Evolutionary conservation across 2,797 vertebrate genomes (phyloP).

Genomic region (Notolepis coatsorum): DNA sequence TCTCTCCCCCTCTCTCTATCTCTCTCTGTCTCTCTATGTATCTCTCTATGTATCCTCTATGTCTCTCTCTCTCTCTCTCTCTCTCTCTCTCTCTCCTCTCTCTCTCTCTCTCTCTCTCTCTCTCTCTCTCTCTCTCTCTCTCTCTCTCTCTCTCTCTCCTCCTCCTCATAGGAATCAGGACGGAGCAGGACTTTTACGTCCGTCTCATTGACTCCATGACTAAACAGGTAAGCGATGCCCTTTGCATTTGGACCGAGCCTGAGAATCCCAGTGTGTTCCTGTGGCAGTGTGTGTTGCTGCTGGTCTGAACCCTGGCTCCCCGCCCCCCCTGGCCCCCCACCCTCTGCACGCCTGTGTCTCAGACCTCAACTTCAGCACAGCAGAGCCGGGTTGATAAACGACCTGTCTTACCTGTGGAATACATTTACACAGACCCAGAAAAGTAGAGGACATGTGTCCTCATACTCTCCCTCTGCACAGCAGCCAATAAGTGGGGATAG

Average conservation of each 20-base stretch:
- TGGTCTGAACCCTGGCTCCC: conserved; percentile 34
- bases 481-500: conserved; percentile 45
- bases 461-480: conserved; percentile 59
- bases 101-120: conserved; percentile 1
- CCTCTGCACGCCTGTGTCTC: conserved; percentile 68
- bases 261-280: conserved; percentile 8
- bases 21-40: conserved; percentile 12
- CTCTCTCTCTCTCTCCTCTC: conserved; percentile 14
- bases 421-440: conserved; percentile 80
- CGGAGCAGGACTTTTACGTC: conserved; percentile 97
- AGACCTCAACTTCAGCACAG: conserved; percentile 78
- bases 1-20: background rate
- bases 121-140: conserved; percentile 8
- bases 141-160: conserved; percentile 20
- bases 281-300: conserved; percentile 13
- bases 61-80: conserved; percentile 14
- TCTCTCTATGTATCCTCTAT: too few species aligned
- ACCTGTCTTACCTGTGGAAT: conserved; percentile 84
- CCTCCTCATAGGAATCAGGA: conserved; percentile 88
- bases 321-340: background rate
- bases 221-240: conserved; percentile 92
- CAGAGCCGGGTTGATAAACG: conserved; percentile 76
- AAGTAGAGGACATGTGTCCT: conserved; percentile 80
- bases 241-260: background rate
- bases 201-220: conserved; percentile 99